Evolutionary conservation across 2,888 invertebrate species (phyloP).

Genomic region (Tipula confusa): DNA sequence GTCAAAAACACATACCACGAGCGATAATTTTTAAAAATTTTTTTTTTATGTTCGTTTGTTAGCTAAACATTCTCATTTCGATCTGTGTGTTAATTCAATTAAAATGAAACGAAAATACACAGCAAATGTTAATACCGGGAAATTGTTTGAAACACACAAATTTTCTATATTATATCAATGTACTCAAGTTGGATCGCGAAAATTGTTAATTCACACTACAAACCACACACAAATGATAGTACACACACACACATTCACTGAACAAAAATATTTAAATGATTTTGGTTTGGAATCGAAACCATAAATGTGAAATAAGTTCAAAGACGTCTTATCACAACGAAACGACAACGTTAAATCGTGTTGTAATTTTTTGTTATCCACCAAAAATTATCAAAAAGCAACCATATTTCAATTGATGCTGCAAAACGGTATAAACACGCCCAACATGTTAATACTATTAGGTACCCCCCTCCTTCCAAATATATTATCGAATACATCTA

Average conservation of each 20-base stretch:
- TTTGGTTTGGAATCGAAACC: background rate
- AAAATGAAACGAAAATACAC: background rate
- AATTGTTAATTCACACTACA: background rate
- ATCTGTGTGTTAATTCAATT: background rate
- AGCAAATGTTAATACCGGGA: background rate
- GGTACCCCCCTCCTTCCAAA: background rate
- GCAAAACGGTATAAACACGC: background rate
- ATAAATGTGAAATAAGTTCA: background rate
- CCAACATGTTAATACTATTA: background rate
- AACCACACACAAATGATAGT: background rate
- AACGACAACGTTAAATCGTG: constrained; percentile 20
- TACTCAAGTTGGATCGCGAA: background rate
- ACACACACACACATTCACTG: background rate
- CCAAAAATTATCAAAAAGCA: constrained; percentile 14
- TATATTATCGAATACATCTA: background rate
- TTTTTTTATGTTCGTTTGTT: background rate
- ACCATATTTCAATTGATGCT: constrained; percentile 25
- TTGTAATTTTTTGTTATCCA: constrained; percentile 4
- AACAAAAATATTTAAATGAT: background rate
- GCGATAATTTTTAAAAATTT: too few relatives aligned
- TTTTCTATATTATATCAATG: background rate
- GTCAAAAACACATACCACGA: constrained; percentile 5
- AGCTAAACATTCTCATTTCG: background rate
- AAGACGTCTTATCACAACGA: constrained; percentile 25
- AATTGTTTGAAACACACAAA: background rate